These are phyloP conservation scores for Carterocephalus palaemon DNA, from an alignment of 2,888 invertebrate genomes.

Conservation along the genomic window DNA sequence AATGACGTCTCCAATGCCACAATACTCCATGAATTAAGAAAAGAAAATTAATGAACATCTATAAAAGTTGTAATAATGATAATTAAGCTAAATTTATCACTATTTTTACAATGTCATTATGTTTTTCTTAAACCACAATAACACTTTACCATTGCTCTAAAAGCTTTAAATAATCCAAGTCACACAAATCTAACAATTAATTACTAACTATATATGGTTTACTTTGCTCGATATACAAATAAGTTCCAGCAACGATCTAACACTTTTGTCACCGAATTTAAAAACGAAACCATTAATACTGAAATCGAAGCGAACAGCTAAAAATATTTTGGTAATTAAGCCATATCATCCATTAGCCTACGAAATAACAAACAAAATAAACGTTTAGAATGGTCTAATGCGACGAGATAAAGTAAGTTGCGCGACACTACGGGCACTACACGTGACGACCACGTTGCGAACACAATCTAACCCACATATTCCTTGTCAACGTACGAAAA, in stretches of 20 bases:
- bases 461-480: constrained; percentile 55
- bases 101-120: constrained; percentile 79
- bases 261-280: constrained; percentile 48
- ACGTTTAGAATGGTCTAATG: constrained; percentile 50
- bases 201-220: constrained; percentile 76
- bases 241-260: constrained; percentile 61
- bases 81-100: constrained; percentile 78
- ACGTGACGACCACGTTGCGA: constrained; percentile 45
- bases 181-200: constrained; percentile 80
- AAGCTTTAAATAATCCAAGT: constrained; percentile 77
- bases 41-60: constrained; percentile 78
- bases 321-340: constrained; percentile 75
- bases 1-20: constrained; percentile 78
- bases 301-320: constrained; percentile 70
- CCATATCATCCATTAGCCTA: constrained; percentile 60
- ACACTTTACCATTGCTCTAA: constrained; percentile 76
- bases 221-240: constrained; percentile 78
- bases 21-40: constrained; percentile 78
- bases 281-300: constrained; percentile 73
- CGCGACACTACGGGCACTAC: constrained; percentile 68
- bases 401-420: constrained; percentile 58
- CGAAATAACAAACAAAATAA: constrained; percentile 62
- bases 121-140: constrained; percentile 77
- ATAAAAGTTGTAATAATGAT: constrained; percentile 79
- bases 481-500: constrained; percentile 62